Conservation (phyloP, 2,113 vertebrate species). For the Mormyrus lacerda region DNA sequence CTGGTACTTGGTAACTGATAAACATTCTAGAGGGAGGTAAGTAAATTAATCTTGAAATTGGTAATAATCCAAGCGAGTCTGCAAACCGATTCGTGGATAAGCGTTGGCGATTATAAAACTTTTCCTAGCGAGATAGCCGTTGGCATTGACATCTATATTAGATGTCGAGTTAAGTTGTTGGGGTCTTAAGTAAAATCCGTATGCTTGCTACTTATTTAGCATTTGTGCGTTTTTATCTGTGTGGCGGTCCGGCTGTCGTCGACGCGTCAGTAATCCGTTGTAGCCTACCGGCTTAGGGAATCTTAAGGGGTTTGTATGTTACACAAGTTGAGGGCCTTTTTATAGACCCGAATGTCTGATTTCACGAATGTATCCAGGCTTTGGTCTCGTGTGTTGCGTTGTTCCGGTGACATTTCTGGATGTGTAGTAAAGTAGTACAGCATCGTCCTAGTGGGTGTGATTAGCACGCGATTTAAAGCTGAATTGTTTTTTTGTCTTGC, state of each 20-base stretch:
- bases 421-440: not conserved
- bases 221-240: not conserved
- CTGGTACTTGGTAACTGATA: not conserved
- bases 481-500: slow-evolving; percentile 55
- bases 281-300: not conserved
- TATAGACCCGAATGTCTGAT: not conserved
- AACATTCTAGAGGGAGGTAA: not conserved
- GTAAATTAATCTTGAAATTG: not conserved
- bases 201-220: not conserved
- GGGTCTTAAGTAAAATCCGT: not conserved
- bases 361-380: not conserved
- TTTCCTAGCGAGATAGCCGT: not conserved
- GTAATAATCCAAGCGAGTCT: not conserved
- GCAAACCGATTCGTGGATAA: not conserved
- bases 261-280: not conserved
- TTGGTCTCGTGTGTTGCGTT: not conserved
- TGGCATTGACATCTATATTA: not conserved
- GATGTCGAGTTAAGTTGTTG: not conserved
- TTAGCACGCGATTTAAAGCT: not conserved
- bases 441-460: not conserved
- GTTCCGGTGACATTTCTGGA: not conserved
- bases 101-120: not conserved
- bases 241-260: not conserved
- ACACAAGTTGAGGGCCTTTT: not conserved
- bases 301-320: not conserved